Evolutionary conservation across 2,797 vertebrate species (phyloP), one percentile per base, ranked within the genome.

Genomic region (Tarsius wallacei): DNA sequence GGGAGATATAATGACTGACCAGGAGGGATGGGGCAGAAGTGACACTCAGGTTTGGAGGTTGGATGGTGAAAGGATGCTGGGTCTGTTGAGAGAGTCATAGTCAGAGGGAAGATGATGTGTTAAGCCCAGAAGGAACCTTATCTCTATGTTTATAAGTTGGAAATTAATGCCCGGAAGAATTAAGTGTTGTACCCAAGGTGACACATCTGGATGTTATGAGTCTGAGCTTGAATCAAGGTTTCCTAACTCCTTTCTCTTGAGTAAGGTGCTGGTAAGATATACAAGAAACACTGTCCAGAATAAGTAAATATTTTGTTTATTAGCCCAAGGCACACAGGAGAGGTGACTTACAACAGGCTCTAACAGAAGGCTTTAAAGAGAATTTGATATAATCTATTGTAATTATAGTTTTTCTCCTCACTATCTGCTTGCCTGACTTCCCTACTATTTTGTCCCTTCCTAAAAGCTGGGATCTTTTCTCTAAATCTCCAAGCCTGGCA

Each of bases 391-490:
- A 66, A 70, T 51, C 15, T 63, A 33, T 78, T 85, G 57, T 89
- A 78, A 74, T 59, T 77, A 59, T 22, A 88, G 68, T 59, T 66
- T 21, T n/a, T 51, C 28, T 88, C 15, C 21, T 76, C 22, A 51
- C 36, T n/a, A 8, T 90, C 63, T 90, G 36, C 15, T 10, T 36
- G 24, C 19, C 49, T 57, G 9, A 63, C 59, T 94, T 49, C 5
- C 59, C 51, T 26, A 31, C 12, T 70, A 84, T 51, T 24, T 21
- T 63, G 4, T 28, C 17, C 16, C 15, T 87, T 80, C 36, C 59
- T 76, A 70, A 93, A 53, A 22, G 17, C 70, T 90, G 55, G 33
- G 49, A 33, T 93, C 36, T 94, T 95, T 80, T 84, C 76, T 90
- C 10, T 80, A 21, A 63, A 47, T 94, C 51, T n/a, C 33, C 36